Base-by-base conservation (phyloP, 2,113 vertebrate genomes). In the Callorhinus ursinus region DNA sequence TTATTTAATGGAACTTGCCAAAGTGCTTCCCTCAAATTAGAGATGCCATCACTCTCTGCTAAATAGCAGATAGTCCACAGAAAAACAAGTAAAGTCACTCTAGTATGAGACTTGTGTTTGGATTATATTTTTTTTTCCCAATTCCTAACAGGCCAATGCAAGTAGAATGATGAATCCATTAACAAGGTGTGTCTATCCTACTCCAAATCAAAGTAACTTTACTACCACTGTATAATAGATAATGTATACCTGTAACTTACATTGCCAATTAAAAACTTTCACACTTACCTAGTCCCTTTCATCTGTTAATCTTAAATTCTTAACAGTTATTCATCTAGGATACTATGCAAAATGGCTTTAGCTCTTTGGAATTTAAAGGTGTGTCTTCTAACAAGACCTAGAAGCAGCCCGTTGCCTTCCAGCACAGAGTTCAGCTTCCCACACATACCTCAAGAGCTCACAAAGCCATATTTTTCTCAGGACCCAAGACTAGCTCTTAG, bases 111-210 rank as follows among this genome's bases (percentile, higher is more conserved):
- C 63, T 39, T 94, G 57, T 67, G 2, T 31, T 1, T 95, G 72
- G 26, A 76, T 24, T 67, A 3, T n/a, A 8, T 71, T 77, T 94
- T 77, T 18, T 61, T 80, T 96, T 95, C 91, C 31, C 63, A 92
- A 19, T 76, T 96, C 82, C 36, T 95, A 97, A 76, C 98, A 98
- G 88, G 96, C 96, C 93, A 97, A 97, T 97, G 93, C 96, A 98
- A 83, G 97, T 83, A 94, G 97, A 96, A 92, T 19, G 92, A 97
- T 91, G 49, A 92, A 69, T 90, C 74, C 90, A 31, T 96, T 96
- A 94, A 36, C 53, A 92, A 98, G 85, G 77, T 57, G 46, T 97
- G 94, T 88, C 90, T 96, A 67, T 97, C 77, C 57, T 57, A 21
- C 69, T 96, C 95, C 96, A 97, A 98, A 97, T 97, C 93, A 77